Conservation (phyloP, 2,113 vertebrate species). For the Litocranius walleri region DNA sequence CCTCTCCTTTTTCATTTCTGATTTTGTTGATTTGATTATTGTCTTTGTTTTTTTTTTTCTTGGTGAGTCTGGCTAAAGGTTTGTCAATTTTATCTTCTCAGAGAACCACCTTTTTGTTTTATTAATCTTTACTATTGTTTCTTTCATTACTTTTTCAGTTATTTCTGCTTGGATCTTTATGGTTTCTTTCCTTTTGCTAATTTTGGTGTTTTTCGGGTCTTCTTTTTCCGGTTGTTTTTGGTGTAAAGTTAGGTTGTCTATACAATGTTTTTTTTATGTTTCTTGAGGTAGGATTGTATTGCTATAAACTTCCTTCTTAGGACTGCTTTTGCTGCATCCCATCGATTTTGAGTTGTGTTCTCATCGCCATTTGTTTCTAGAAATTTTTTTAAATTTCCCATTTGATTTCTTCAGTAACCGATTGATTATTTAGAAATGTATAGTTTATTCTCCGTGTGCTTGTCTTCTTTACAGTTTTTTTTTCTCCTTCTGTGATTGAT, state of each 20-base stretch:
- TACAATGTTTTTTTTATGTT: not conserved
- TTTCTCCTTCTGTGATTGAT: not conserved
- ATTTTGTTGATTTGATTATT: not conserved
- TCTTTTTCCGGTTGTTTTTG: not conserved
- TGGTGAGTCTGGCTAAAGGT: not conserved
- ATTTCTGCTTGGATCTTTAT: not conserved
- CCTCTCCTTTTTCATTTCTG: not conserved
- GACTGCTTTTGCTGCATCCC: not conserved
- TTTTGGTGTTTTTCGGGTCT: not conserved
- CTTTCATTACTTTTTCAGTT: not conserved
- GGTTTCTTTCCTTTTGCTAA: not conserved
- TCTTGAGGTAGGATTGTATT: not conserved
- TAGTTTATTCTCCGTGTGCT: not conserved
- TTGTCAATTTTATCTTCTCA: not conserved
- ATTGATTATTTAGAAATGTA: not conserved
- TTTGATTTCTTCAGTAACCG: not conserved
- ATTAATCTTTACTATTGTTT: not conserved
- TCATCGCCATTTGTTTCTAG: not conserved
- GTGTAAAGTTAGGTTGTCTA: not conserved
- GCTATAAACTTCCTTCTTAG: not conserved
- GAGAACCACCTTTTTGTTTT: not conserved
- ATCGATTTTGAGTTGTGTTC: fast-evolving
- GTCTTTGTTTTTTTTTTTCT: not conserved
- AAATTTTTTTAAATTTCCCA: not conserved
- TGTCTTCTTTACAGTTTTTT: not conserved